phyloP scores from a whole-genome alignment of 1,140 invertebrate genomes.

The Riptortus pedestris region DNA sequence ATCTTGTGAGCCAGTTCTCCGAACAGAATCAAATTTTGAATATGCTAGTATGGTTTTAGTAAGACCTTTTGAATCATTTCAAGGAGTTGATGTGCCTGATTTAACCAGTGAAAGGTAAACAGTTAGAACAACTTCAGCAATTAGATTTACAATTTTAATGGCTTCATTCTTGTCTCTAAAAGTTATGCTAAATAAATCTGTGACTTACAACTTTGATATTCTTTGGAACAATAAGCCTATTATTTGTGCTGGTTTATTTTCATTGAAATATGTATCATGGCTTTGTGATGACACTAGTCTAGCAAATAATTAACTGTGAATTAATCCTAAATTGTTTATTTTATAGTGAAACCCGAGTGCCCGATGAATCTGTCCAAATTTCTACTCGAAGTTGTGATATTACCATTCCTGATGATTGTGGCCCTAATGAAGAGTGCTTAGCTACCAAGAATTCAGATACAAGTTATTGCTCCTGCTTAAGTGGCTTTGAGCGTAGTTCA shows the following conservation, averaged over 20 bases:
- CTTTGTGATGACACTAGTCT: too few relatives aligned
- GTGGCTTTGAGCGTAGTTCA: conserved; percentile 1
- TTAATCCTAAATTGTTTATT: too few relatives aligned
- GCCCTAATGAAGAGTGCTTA: conserved; percentile 5
- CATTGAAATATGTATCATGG: too few relatives aligned
- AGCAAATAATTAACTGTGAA: too few relatives aligned
- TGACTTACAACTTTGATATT: too few relatives aligned
- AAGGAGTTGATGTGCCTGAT: conserved; percentile 45
- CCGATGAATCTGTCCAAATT: neutral
- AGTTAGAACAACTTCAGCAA: too few relatives aligned
- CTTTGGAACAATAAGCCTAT: too few relatives aligned
- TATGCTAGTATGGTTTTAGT: conserved; percentile 63
- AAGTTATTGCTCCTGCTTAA: neutral
- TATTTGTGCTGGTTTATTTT: too few relatives aligned
- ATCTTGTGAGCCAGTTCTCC: conserved; percentile 52
- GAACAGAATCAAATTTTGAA: conserved; percentile 43
- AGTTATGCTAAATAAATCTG: too few relatives aligned
- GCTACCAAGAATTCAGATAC: neutral
- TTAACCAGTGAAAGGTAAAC: conserved; percentile 19
- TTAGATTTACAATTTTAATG: too few relatives aligned
- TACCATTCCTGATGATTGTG: neutral
- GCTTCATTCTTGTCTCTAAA: too few relatives aligned
- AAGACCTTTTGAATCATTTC: conserved; percentile 46
- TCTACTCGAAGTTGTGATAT: neutral
- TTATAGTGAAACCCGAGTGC: conserved; percentile 16